phyloP scores from a whole-genome alignment of 2,113 vertebrate genomes.

The Corythornis vintsioides region DNA sequence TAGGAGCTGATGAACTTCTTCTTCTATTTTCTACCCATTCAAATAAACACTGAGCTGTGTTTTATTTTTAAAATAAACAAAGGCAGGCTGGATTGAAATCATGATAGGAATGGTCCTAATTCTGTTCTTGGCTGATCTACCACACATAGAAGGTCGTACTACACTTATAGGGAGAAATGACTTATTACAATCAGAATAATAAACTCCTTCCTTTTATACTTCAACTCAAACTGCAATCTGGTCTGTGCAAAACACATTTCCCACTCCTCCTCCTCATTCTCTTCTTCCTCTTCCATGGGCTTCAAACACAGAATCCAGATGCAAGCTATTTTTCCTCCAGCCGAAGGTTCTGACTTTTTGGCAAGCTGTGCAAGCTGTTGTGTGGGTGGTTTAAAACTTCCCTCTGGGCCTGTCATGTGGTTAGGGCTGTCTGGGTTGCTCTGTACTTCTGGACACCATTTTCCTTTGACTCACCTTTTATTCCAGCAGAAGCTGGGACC shows the following conservation, averaged over 20 bases:
- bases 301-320: slow-evolving; percentile 73
- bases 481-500: slow-evolving; percentile 40
- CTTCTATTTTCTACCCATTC: slow-evolving; percentile 21
- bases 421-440: slow-evolving; percentile 67
- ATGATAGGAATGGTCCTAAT: slow-evolving; percentile 27
- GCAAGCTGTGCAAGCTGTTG: slow-evolving; percentile 68
- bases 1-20: slow-evolving; percentile 26
- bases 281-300: slow-evolving; percentile 63
- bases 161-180: slow-evolving; percentile 39
- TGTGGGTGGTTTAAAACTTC: slow-evolving; percentile 73
- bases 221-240: slow-evolving; percentile 62
- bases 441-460: slow-evolving; percentile 62
- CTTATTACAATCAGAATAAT: slow-evolving; percentile 66
- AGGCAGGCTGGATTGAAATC: slow-evolving; percentile 28
- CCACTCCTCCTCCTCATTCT: slow-evolving; percentile 61
- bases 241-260: slow-evolving; percentile 26
- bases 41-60: slow-evolving; percentile 29
- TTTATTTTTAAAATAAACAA: slow-evolving; percentile 60
- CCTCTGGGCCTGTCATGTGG: slow-evolving; percentile 72
- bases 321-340: slow-evolving; percentile 62
- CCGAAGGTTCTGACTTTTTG: slow-evolving; percentile 68
- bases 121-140: slow-evolving; percentile 52
- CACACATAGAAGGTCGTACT: slow-evolving; percentile 29
- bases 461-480: slow-evolving; percentile 75
- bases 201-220: slow-evolving; percentile 64